A percentile compares a stretch with the other conserved stretches of the same genome.
These are phyloP conservation scores for Struthidea cinerea DNA, from an alignment of 2,113 vertebrate genomes.

Conservation along the genomic window DNA sequence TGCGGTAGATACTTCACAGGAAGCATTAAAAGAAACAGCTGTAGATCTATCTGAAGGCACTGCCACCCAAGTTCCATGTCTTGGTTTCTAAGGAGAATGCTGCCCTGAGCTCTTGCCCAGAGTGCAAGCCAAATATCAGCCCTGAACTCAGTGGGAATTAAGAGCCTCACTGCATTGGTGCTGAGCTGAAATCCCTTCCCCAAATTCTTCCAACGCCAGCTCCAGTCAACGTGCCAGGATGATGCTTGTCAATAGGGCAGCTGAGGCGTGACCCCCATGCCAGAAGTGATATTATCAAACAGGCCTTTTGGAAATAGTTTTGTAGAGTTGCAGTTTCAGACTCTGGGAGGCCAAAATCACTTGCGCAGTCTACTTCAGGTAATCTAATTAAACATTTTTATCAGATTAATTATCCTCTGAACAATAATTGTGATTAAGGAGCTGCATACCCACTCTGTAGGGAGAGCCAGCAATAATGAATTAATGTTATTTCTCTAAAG, in stretches of 20 bases:
- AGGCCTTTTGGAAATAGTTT: not conserved
- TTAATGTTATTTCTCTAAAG: not conserved
- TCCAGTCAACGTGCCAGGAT: not conserved
- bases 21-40: not conserved
- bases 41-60: not conserved
- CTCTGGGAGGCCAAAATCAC: not conserved
- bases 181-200: not conserved
- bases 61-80: not conserved
- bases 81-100: not conserved
- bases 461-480: not conserved
- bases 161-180: not conserved
- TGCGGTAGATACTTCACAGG: not conserved
- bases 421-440: conserved; percentile 23
- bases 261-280: not conserved
- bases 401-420: conserved; percentile 37
- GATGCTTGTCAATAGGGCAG: not conserved
- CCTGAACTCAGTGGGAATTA: not conserved
- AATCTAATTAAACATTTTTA: conserved; percentile 27
- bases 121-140: not conserved
- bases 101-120: not conserved
- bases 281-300: not conserved
- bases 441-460: not conserved
- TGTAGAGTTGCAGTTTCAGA: not conserved
- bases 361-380: not conserved
- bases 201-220: not conserved